Base-by-base conservation (phyloP, 2,888 invertebrate genomes). In the Parnassius apollo region DNA sequence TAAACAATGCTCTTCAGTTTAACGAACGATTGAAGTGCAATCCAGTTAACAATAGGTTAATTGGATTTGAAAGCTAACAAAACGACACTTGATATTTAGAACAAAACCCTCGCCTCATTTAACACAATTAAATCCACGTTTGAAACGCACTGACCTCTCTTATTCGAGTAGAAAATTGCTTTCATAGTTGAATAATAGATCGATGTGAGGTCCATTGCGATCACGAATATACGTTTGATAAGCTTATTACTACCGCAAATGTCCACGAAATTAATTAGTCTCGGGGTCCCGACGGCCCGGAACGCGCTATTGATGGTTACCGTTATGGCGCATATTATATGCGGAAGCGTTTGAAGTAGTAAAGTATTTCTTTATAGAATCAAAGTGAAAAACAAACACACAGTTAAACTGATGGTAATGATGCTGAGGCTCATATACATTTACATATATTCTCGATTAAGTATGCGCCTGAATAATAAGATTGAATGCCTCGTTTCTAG, bases 241-340 rank as follows among this genome's bases (percentile, higher is more conserved):
- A 88, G 87, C 86, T 84, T 85, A 88, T 88, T 85, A 84, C 79
- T 65, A 69, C 82, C 81, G 75, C 83, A 81, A 85, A 83, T 81
- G 83, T 82, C 75, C 82, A 80, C 80, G 74, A 85, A 88, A 88
- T 90, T 91, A 90, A 91, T 91, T 91, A 86, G 83, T 64, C 76
- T 71, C 72, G 73, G 82, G 81, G 79, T 76, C 78, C 77, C 71
- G 74, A 71, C 74, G 80, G 78, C 81, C 82, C 74, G 73, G 74
- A 71, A 75, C 71, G 76, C 73, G 76, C 73, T 67, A 78, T 81
- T 75, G 80, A 77, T 74, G 79, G 78, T 79, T 69, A 59, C 54
- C 50, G 57, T 58, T 18, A n/a, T 51, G 59, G 62, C 57, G 7
- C 7, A 65, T 59, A 54, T 53, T 58, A 50, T 42, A 52, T 44